Base-by-base conservation (phyloP, 2,888 invertebrate genomes). In the Suillia variegata region DNA sequence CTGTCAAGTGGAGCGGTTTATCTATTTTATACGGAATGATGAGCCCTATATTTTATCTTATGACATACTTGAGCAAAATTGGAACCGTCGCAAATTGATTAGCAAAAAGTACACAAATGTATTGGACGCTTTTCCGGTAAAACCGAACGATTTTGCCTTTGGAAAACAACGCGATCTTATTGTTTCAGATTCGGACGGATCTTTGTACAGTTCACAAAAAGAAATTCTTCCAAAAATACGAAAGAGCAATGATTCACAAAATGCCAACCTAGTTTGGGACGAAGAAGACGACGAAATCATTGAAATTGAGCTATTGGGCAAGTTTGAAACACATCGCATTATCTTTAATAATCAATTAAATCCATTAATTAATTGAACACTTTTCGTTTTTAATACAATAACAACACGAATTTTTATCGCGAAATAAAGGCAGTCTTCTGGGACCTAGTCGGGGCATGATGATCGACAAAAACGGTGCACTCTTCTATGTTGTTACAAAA, bases 401-500 rank as follows among this genome's bases (percentile, higher is more conserved):
- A n/a, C n/a, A n/a, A n/a, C n/a, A n/a, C n/a, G n/a, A n/a, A n/a
- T n/a, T n/a, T n/a, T n/a, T n/a, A n/a, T n/a, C n/a, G n/a, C n/a
- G n/a, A n/a, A n/a, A n/a, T n/a, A n/a, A n/a, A n/a, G 79, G 79
- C 12, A 70, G 69, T 47, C 59, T 80, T 1, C 57, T 80, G 60
- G 79, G 79, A 4, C 73, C 75, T 2, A 75, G 72, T 34, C 67
- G 69, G 1, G 73, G 70, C 52, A 74, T 78, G 73, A 58, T 76
- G 31, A 65, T 74, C 13, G 73, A 73, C 54, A 53, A 63, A n/a
- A 60, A 68, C 12, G 79, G 77, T 2, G 73, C 70, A 2, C 62
- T 80, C 15, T 80, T 73, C 56, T 80, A 80, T 64, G 73, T 77
- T n/a, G 73, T 80, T 13, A 69, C 74, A 2, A 80, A 79, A 54